Evolutionary conservation across 1,140 invertebrate species (phyloP).

Genomic region (Armadillidium nasatum): DNA sequence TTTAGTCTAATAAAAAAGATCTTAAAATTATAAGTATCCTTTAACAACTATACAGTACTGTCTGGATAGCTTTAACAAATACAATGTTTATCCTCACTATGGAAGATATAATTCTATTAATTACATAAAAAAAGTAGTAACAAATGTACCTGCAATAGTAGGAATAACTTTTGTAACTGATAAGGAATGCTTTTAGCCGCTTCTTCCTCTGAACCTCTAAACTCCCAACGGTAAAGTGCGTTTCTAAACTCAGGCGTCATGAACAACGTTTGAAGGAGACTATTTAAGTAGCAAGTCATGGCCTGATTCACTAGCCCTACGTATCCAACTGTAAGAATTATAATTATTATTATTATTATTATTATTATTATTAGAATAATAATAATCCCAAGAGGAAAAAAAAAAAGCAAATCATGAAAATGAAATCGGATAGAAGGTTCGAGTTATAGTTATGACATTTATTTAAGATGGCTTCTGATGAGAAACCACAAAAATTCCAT

Average conservation of each 20-base stretch:
- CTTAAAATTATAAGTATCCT: too few relatives aligned
- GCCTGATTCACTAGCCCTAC: slow-evolving; percentile 88
- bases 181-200: slow-evolving; percentile 70
- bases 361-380: slow-evolving; percentile 23
- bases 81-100: not conserved
- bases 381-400: not conserved
- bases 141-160: slow-evolving; percentile 69
- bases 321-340: slow-evolving; percentile 55
- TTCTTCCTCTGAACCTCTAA: slow-evolving; percentile 61
- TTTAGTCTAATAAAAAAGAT: too few relatives aligned
- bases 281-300: slow-evolving; percentile 92
- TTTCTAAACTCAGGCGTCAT: slow-evolving; percentile 96
- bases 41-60: too few relatives aligned
- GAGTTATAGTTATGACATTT: not conserved
- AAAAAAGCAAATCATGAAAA: not conserved
- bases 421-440: not conserved
- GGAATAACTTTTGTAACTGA: slow-evolving; percentile 82
- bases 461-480: too few relatives aligned
- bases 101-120: not conserved
- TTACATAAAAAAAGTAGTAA: not conserved
- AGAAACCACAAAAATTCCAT: too few relatives aligned
- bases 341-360: slow-evolving; percentile 30
- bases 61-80: not conserved
- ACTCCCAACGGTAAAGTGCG: slow-evolving; percentile 81
- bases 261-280: slow-evolving; percentile 78